These are phyloP conservation scores for Trachops cirrhosus DNA, from an alignment of 2,797 vertebrate species.

Conservation along the genomic window DNA sequence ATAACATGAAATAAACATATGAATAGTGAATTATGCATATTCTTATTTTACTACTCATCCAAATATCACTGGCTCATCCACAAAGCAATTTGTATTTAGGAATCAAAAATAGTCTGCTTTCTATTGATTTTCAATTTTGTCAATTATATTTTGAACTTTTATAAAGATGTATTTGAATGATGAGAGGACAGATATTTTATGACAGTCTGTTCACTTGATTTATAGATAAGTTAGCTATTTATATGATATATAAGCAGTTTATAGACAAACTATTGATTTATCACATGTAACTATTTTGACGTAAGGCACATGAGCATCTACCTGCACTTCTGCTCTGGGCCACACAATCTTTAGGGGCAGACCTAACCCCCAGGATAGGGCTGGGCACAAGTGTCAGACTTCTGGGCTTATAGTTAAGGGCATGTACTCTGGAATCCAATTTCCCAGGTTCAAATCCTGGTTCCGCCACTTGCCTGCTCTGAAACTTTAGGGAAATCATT, in stretches of 20 bases:
- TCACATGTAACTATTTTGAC: background rate
- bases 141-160: background rate
- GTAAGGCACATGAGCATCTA: background rate
- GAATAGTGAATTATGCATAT: background rate
- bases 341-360: background rate
- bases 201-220: background rate
- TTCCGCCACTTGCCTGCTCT: background rate
- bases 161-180: background rate
- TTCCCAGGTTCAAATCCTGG: background rate
- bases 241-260: background rate
- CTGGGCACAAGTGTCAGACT: background rate
- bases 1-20: background rate
- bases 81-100: background rate
- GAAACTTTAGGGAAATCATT: background rate
- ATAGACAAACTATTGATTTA: background rate
- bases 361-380: background rate
- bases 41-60: background rate
- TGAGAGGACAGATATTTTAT: background rate
- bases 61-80: background rate
- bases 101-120: background rate
- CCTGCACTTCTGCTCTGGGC: background rate
- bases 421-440: background rate
- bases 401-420: fast-evolving
- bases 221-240: background rate
- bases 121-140: background rate